Evolutionary conservation across 1,140 invertebrate species (phyloP), one percentile per base, ranked within the genome.

Genomic region (Brachionus paranguensis): DNA sequence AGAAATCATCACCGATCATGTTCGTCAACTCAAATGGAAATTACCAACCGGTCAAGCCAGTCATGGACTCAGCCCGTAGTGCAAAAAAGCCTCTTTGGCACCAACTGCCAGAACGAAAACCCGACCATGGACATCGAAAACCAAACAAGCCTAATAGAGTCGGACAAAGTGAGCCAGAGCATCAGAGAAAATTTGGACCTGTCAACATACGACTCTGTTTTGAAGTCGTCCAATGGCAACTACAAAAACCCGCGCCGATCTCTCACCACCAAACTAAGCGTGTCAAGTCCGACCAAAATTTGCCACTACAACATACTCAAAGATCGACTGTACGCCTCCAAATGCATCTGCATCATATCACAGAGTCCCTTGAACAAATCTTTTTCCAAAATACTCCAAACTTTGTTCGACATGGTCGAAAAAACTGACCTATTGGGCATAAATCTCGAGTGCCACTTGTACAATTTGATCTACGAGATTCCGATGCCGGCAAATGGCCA

Each of bases 381-480:
- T 43, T 86, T 85, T 74, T 20, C 84, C 7, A 65, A 78, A 86
- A 95, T 97, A 91, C 92, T 97, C 86, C 92, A 92, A 86, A 94
- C 94, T 91, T 91, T 96, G 84, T 95, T 95, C 88, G 93, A 93
- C 3, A 60, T 85, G 60, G 93, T 94, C n/a, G 85, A 84, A 37
- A 86, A 86, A 85, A 87, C 86, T 17, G 85, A 85, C 50, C 68
- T 85, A 41, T 86, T 86, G 17, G 85, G 86, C 76, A 83, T 89
- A 68, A 88, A 91, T 1, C 90, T 97, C 47, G 97, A 98, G 89
- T 94, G 94, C 45, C 96, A 96, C 90, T 93, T 99, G 0, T 97
- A 96, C 89, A 97, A 97, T 90, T 91, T 98, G 78, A 91, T 99
- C 6, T 96, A 96, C 90, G 95, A 98, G 90, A 94, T 98, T 45